Evolutionary conservation across 2,888 invertebrate genomes (phyloP).

Genomic region (Aphodius granarius): DNA sequence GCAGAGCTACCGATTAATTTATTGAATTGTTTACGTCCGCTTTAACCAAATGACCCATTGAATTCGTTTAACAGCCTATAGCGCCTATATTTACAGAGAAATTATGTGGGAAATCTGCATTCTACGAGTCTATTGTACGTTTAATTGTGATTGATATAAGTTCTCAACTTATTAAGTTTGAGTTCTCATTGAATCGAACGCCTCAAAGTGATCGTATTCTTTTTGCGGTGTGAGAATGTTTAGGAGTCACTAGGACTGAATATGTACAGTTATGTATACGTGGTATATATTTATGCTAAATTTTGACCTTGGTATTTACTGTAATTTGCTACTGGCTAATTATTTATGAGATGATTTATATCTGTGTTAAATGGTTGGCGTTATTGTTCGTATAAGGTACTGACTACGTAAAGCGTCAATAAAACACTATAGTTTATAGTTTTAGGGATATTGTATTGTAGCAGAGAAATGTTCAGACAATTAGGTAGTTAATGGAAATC

Average conservation of each 20-base stretch:
- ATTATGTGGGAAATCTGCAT: not conserved
- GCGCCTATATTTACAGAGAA: not conserved
- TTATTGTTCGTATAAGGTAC: not conserved
- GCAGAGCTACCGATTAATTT: not conserved
- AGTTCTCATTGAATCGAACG: not conserved
- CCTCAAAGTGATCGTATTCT: not conserved
- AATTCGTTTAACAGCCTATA: not conserved
- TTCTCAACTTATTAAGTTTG: not conserved
- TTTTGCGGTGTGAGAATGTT: not conserved
- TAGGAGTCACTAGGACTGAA: not conserved
- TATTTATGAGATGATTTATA: not conserved
- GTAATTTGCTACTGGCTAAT: not conserved
- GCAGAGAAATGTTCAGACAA: no score
- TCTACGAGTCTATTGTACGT: not conserved
- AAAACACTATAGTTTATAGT: not conserved
- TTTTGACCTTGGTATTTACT: not conserved
- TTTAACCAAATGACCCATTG: not conserved
- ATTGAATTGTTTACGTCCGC: not conserved
- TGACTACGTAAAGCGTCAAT: not conserved
- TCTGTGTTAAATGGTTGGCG: not conserved
- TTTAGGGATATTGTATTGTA: no score
- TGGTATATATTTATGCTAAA: not conserved
- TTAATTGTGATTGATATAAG: not conserved
- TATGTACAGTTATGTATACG: not conserved
- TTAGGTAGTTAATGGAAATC: no score